A percentile compares a stretch with the other conserved stretches of the same genome.
Conservation (phyloP, 2,797 vertebrate genomes). For the Dryobates pubescens region DNA sequence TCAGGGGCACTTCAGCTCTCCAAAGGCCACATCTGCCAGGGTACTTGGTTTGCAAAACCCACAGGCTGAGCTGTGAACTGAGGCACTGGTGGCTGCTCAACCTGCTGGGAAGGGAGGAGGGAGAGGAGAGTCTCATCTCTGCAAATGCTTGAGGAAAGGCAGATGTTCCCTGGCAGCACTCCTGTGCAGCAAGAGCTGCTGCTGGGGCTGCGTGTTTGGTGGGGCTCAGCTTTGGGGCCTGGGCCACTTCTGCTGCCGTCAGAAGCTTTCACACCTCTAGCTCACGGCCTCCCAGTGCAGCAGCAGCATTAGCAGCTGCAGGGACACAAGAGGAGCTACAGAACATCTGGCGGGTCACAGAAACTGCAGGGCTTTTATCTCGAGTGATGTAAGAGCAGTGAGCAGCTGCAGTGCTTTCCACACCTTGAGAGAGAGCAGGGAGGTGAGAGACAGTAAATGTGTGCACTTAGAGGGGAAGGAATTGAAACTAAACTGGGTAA, state of each 20-base stretch:
- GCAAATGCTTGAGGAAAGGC: background rate
- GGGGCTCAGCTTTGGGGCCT: background rate
- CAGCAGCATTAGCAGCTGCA: background rate
- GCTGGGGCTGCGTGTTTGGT: rapidly evolving
- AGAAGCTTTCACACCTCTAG: background rate
- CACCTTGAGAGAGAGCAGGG: background rate
- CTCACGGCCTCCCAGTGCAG: background rate
- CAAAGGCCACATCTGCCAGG: background rate
- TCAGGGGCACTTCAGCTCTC: background rate
- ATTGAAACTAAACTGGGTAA: background rate
- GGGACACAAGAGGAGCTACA: background rate
- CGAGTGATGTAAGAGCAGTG: background rate
- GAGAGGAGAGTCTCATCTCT: background rate
- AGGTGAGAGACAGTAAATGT: background rate
- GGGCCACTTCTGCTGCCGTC: background rate
- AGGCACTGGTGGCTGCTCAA: background rate
- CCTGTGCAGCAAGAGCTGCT: rapidly evolving
- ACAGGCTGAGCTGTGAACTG: background rate
- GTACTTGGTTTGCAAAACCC: background rate
- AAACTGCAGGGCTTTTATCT: background rate
- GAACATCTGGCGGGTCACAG: background rate
- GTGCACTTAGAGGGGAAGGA: background rate
- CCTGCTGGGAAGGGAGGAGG: background rate
- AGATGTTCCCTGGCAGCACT: background rate
- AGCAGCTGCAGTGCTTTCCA: background rate